Percentiles rank a stretch among this genome's conserved stretches.
phyloP scores from a whole-genome alignment of 2,888 invertebrate genomes.

The Hypselothyrea guttata region DNA sequence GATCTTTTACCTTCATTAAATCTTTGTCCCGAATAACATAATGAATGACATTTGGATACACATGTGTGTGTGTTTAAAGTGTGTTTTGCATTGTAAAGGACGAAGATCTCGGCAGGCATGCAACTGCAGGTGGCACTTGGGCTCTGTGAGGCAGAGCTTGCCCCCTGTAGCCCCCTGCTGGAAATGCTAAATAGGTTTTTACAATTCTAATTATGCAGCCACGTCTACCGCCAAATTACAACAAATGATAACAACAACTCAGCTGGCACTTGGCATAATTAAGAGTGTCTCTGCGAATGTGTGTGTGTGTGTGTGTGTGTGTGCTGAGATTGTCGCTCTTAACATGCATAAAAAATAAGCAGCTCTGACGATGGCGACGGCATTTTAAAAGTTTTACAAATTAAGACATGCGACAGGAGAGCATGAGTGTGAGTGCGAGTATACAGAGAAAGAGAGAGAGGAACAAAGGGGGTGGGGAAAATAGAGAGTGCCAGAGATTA shows the following conservation, averaged over 20 bases:
- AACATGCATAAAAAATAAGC: slow-evolving; percentile 79
- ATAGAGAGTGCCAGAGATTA: slow-evolving; percentile 39
- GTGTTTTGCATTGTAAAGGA: too few species aligned
- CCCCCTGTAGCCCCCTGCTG: slow-evolving; percentile 18
- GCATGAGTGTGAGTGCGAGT: neutral
- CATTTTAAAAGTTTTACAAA: slow-evolving; percentile 75
- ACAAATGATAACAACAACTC: slow-evolving; percentile 47
- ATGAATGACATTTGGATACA: too few species aligned
- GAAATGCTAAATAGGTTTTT: slow-evolving; percentile 62
- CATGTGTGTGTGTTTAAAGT: too few species aligned
- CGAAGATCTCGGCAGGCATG: too few species aligned
- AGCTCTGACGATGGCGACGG: slow-evolving; percentile 52
- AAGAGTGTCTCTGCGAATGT: slow-evolving; percentile 40
- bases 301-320: slow-evolving; percentile 28
- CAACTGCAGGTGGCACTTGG: slow-evolving; percentile 2
- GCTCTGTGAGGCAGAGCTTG: neutral
- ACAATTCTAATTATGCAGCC: slow-evolving; percentile 75
- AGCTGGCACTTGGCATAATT: slow-evolving; percentile 70
- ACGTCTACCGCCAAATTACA: slow-evolving; percentile 71
- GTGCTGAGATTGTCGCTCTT: slow-evolving; percentile 69
- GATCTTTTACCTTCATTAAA: too few species aligned
- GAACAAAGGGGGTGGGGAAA: neutral
- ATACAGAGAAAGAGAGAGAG: too few species aligned
- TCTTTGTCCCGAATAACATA: too few species aligned
- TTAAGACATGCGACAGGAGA: slow-evolving; percentile 53